Evolutionary conservation across 2,797 vertebrate species (phyloP).

Genomic region (Moxostoma hubbsi): DNA sequence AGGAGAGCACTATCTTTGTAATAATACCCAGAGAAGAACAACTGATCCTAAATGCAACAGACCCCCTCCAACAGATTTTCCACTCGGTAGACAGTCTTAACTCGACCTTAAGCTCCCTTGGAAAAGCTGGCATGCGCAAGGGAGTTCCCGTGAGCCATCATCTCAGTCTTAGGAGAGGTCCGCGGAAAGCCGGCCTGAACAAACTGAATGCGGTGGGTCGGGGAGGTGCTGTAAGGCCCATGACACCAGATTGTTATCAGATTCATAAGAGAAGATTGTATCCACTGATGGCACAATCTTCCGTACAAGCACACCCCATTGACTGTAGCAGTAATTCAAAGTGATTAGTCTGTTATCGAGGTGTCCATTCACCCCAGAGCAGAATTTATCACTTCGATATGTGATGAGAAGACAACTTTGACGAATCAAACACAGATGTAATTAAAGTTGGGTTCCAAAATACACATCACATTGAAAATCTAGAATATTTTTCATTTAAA

Average conservation of each 20-base stretch:
- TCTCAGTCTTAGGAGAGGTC: slow-evolving; percentile 39
- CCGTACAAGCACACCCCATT: slow-evolving; percentile 43
- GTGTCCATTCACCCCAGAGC: background rate
- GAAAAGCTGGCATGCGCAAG: slow-evolving; percentile 47
- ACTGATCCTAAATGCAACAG: slow-evolving; percentile 67
- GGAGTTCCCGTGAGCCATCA: slow-evolving; percentile 47
- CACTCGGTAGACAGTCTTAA: slow-evolving; percentile 42
- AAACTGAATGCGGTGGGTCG: slow-evolving; percentile 61
- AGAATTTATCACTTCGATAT: background rate
- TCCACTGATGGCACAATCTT: slow-evolving; percentile 44
- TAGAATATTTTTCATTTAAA: too few species aligned
- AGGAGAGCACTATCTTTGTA: slow-evolving; percentile 65
- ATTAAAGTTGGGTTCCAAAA: too few species aligned
- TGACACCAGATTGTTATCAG: slow-evolving; percentile 49
- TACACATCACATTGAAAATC: too few species aligned
- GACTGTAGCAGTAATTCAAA: slow-evolving; percentile 32
- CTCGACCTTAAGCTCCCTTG: slow-evolving; percentile 43
- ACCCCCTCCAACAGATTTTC: slow-evolving; percentile 56
- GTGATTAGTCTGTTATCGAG: slow-evolving; percentile 22
- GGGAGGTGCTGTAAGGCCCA: slow-evolving; percentile 29
- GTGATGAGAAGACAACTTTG: background rate
- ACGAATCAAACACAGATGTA: too few species aligned
- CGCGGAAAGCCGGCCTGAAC: slow-evolving; percentile 54
- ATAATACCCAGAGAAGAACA: slow-evolving; percentile 75
- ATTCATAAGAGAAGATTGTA: slow-evolving; percentile 45